phyloP scores from a whole-genome alignment of 2,888 invertebrate genomes.

The Thereva unica region DNA sequence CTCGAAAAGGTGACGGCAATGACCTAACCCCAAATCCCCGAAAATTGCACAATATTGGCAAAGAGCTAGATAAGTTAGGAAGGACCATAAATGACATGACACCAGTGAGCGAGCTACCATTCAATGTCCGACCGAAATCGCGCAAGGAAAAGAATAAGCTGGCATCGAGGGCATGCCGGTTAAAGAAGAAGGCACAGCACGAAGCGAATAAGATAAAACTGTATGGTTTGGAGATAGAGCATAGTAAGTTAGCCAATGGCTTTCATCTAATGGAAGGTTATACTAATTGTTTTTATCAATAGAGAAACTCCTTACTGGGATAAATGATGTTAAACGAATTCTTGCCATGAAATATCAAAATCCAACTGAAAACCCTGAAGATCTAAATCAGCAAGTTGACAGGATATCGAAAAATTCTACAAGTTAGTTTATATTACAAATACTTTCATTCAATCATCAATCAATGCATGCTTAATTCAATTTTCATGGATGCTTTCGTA shows the following conservation, averaged over 20 bases:
- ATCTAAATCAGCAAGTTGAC: constrained; percentile 72
- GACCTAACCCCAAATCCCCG: constrained; percentile 94
- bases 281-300: constrained; percentile 49
- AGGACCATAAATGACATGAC: constrained; percentile 94
- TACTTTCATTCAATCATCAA: too few relatives aligned
- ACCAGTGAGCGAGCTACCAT: constrained; percentile 90
- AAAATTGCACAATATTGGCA: constrained; percentile 87
- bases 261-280: constrained; percentile 16
- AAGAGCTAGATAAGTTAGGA: constrained; percentile 87
- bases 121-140: constrained; percentile 86
- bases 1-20: constrained; percentile 95
- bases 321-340: constrained; percentile 76
- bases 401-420: constrained; percentile 70
- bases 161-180: constrained; percentile 92
- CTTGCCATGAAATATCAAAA: constrained; percentile 65
- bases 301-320: constrained; percentile 79
- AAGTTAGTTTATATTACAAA: constrained; percentile 62
- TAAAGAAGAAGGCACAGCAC: constrained; percentile 99
- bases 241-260: constrained; percentile 74
- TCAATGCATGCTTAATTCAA: too few relatives aligned
- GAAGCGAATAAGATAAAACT: constrained; percentile 98
- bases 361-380: constrained; percentile 62
- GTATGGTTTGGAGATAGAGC: constrained; percentile 90
- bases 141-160: constrained; percentile 97
- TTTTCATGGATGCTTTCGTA: too few relatives aligned